These are phyloP conservation scores for Triplophysa bombifrons DNA, from an alignment of 2,797 vertebrate species.

Conservation along the genomic window DNA sequence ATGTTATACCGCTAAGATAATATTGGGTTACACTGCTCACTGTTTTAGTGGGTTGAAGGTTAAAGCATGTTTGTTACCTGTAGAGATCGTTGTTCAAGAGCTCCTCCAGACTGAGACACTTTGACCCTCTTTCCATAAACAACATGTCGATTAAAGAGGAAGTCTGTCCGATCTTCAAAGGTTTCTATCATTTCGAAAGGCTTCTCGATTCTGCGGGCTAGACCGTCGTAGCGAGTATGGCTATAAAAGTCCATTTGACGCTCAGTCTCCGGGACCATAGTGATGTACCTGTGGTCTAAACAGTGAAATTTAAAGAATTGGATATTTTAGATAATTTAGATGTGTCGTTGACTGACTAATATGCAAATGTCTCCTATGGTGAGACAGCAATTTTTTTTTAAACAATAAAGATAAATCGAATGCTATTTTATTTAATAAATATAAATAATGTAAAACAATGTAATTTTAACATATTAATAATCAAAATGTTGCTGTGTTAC, in stretches of 20 bases:
- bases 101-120: not conserved
- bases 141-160: constrained; percentile 74
- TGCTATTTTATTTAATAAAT: too few relatives aligned
- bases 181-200: constrained; percentile 75
- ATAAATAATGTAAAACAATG: too few relatives aligned
- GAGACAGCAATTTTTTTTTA: too few relatives aligned
- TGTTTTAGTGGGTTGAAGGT: constrained; percentile 11
- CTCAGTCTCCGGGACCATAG: constrained; percentile 67
- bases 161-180: constrained; percentile 79
- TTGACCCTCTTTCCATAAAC: constrained; percentile 61
- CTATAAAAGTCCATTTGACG: constrained; percentile 82
- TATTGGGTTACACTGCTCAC: not conserved
- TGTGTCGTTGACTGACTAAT: too few relatives aligned
- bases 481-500: too few relatives aligned
- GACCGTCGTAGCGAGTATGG: constrained; percentile 67
- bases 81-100: constrained; percentile 18
- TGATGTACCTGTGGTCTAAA: constrained; percentile 78
- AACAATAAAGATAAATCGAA: too few relatives aligned
- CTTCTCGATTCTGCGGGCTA: constrained; percentile 74
- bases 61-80: constrained; percentile 54
- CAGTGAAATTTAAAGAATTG: not conserved
- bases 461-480: too few relatives aligned
- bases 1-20: constrained; percentile 26
- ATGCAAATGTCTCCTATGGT: too few relatives aligned
- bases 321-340: too few relatives aligned